These are phyloP conservation scores for Lamellibrachia columna DNA, from an alignment of 2,888 invertebrate genomes.

Conservation along the genomic window DNA sequence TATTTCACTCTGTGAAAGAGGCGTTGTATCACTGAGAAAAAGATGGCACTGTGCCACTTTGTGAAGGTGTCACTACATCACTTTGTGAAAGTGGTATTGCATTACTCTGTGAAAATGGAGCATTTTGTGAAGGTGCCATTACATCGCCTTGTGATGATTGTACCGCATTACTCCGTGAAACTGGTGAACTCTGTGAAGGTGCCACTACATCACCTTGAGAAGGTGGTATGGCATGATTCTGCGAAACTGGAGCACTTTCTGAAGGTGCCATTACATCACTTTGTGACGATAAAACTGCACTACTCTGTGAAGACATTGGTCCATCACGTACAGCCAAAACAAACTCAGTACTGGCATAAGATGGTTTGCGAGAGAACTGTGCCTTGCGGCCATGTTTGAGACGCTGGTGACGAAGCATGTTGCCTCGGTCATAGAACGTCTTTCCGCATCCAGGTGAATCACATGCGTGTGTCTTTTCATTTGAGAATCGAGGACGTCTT, in stretches of 20 bases:
- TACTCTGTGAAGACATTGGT: not conserved
- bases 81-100: not conserved
- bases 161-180: not conserved
- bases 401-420: not conserved
- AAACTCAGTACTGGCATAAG: not conserved
- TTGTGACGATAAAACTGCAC: not conserved
- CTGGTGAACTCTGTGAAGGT: not conserved
- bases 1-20: not conserved
- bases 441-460: not conserved
- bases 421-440: not conserved
- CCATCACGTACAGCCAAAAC: not conserved
- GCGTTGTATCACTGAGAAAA: not conserved
- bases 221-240: not conserved
- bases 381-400: not conserved
- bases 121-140: not conserved
- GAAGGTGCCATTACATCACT: not conserved
- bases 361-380: not conserved
- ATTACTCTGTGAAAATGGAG: not conserved
- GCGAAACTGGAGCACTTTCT: not conserved
- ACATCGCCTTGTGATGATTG: not conserved
- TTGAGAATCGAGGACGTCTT: not conserved
- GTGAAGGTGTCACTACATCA: not conserved
- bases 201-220: not conserved
- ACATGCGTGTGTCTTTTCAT: not conserved
- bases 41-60: not conserved